Evolutionary conservation across 2,113 vertebrate genomes (phyloP).

Genomic region (Psittacara wagleri): DNA sequence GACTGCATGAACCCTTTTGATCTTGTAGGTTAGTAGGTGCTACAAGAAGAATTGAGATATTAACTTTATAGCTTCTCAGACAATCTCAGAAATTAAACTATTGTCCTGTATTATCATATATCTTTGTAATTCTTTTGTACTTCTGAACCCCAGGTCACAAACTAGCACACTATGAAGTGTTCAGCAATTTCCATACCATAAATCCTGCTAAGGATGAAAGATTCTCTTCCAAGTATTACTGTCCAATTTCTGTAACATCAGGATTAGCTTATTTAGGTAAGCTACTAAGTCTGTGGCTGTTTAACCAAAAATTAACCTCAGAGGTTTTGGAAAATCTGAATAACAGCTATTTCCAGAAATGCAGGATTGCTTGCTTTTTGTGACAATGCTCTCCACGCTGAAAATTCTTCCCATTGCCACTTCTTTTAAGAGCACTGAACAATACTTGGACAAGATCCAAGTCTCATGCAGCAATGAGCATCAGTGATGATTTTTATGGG

Average conservation of each 20-base stretch:
- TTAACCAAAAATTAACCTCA: constrained; percentile 9
- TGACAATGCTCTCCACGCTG: background rate
- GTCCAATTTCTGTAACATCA: constrained; percentile 7
- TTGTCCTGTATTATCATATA: constrained; percentile 46
- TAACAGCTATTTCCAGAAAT: constrained; percentile 10
- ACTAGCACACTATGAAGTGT: constrained; percentile 17
- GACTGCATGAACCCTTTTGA: background rate
- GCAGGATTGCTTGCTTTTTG: background rate
- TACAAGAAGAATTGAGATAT: constrained; percentile 36
- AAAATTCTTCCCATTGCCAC: background rate
- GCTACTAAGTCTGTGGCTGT: background rate
- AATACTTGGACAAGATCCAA: background rate
- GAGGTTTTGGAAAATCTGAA: background rate
- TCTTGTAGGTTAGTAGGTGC: constrained; percentile 32
- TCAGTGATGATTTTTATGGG: background rate
- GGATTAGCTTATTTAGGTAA: constrained; percentile 38
- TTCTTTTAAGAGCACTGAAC: background rate
- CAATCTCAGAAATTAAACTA: constrained; percentile 59
- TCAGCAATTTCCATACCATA: constrained; percentile 51
- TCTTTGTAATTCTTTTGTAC: constrained; percentile 56
- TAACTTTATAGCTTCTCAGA: constrained; percentile 45
- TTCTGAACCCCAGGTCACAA: constrained; percentile 52
- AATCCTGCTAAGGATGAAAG: constrained; percentile 37
- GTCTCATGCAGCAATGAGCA: background rate
- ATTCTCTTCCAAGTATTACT: constrained; percentile 14